phyloP scores from a whole-genome alignment of 2,113 vertebrate genomes.

The Notothenia rossii region DNA sequence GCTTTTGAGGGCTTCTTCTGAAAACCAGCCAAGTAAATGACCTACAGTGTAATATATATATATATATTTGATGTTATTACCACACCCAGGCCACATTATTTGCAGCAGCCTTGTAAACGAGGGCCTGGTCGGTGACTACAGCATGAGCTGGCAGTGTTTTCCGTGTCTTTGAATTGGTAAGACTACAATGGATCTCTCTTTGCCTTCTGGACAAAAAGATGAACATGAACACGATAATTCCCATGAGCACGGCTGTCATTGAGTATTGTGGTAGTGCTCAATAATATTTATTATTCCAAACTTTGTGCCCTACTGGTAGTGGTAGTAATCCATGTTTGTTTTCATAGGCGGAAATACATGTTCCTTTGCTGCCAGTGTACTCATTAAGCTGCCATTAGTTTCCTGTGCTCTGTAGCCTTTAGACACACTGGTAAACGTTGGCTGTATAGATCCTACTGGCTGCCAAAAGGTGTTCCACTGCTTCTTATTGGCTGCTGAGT shows the following conservation, averaged over 20 bases:
- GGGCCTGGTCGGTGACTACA: conserved; percentile 47
- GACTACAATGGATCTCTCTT: conserved; percentile 35
- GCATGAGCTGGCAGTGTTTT: conserved; percentile 74
- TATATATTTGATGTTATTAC: conserved; percentile 25
- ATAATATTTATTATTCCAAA: conserved; percentile 22
- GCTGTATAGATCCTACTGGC: conserved; percentile 54
- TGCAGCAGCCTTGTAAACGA: conserved; percentile 68
- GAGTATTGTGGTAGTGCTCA: conserved; percentile 14
- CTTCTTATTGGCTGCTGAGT: conserved; percentile 68
- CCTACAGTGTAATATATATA: conserved; percentile 12
- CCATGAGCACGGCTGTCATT: conserved; percentile 33
- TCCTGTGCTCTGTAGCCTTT: conserved; percentile 61
- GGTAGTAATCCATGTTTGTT: conserved; percentile 35
- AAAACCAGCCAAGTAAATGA: conserved; percentile 37
- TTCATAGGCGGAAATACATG: conserved; percentile 43
- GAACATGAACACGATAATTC: conserved; percentile 4
- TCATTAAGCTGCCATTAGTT: conserved; percentile 67
- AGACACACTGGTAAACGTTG: conserved; percentile 52
- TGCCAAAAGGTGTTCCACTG: conserved; percentile 52
- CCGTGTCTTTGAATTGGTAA: conserved; percentile 30
- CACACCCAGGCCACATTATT: conserved; percentile 53
- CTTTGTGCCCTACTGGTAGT: conserved; percentile 47
- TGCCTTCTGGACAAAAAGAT: conserved; percentile 25
- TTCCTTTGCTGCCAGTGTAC: conserved; percentile 48
- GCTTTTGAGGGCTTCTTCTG: conserved; percentile 19